These are phyloP conservation scores for Lanius ludovicianus DNA, from an alignment of 2,113 vertebrate species.

Conservation along the genomic window DNA sequence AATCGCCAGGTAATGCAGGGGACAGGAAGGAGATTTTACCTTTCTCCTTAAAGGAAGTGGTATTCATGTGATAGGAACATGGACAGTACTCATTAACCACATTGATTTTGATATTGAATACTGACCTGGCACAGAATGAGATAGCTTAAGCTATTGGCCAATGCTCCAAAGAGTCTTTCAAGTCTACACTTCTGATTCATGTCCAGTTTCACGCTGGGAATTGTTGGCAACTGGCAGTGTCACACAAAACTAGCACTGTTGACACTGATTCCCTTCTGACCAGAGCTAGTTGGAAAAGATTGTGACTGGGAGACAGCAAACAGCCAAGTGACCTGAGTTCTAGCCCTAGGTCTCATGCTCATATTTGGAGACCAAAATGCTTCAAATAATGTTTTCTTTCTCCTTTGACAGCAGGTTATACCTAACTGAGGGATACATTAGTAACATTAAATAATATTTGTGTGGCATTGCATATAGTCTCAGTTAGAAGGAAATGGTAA, in stretches of 20 bases:
- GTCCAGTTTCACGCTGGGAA: background rate
- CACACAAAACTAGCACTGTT: background rate
- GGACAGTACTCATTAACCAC: background rate
- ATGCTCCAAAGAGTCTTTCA: background rate
- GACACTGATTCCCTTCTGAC: background rate
- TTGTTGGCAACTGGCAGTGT: accelerated
- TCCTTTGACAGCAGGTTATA: background rate
- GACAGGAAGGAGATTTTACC: background rate
- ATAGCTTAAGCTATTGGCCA: background rate
- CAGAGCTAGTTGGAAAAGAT: background rate
- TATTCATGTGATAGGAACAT: background rate
- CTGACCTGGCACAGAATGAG: background rate
- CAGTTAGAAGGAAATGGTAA: background rate
- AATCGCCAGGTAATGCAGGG: constrained; percentile 7
- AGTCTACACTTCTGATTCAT: background rate
- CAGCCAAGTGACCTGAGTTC: background rate
- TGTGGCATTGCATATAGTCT: background rate
- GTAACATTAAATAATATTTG: background rate
- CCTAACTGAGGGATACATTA: background rate
- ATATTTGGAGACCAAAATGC: background rate
- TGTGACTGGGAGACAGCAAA: background rate
- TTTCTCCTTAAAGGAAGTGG: background rate
- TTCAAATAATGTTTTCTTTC: background rate
- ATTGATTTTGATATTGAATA: background rate
- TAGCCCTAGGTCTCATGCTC: background rate